phyloP scores from a whole-genome alignment of 2,888 invertebrate genomes.

The Pomacea canaliculata region DNA sequence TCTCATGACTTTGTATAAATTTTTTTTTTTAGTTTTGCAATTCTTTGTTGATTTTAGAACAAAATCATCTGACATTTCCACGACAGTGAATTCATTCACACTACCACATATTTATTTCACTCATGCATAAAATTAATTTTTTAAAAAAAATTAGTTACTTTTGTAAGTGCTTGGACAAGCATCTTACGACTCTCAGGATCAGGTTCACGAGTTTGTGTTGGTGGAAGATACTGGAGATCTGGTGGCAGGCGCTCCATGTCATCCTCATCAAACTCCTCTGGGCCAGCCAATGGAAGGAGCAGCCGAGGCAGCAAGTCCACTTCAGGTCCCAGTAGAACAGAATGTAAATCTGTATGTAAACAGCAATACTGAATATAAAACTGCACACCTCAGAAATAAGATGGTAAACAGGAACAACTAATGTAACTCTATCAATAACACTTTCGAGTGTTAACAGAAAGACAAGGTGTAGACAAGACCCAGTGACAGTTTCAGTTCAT shows the following conservation, averaged over 20 bases:
- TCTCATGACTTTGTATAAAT: background rate
- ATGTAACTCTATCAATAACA: too few relatives aligned
- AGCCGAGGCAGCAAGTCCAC: slow-evolving; percentile 81
- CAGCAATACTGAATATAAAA: background rate
- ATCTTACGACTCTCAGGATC: slow-evolving; percentile 82
- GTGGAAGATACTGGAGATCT: slow-evolving; percentile 84
- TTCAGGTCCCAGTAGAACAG: slow-evolving; percentile 74
- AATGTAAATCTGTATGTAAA: slow-evolving; percentile 67
- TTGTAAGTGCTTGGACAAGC: slow-evolving; percentile 80
- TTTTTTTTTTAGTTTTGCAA: background rate
- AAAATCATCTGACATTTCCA: too few relatives aligned
- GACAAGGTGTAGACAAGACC: too few relatives aligned
- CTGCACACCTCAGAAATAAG: too few relatives aligned
- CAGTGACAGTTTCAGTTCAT: too few relatives aligned
- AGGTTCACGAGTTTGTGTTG: slow-evolving; percentile 82
- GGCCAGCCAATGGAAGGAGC: slow-evolving; percentile 87
- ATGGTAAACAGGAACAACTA: too few relatives aligned
- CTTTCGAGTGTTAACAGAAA: too few relatives aligned
- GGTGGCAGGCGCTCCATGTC: slow-evolving; percentile 89
- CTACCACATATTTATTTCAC: background rate
- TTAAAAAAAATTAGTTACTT: slow-evolving; percentile 60
- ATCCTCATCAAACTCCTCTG: slow-evolving; percentile 89
- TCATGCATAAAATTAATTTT: background rate
- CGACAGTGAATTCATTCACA: too few relatives aligned
- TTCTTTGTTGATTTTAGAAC: too few relatives aligned